A percentile compares a stretch with the other conserved stretches of the same genome.
Evolutionary conservation across 92 coral and sea anemone species (phyloP).

Genomic region (Blastomussa wellsi): DNA sequence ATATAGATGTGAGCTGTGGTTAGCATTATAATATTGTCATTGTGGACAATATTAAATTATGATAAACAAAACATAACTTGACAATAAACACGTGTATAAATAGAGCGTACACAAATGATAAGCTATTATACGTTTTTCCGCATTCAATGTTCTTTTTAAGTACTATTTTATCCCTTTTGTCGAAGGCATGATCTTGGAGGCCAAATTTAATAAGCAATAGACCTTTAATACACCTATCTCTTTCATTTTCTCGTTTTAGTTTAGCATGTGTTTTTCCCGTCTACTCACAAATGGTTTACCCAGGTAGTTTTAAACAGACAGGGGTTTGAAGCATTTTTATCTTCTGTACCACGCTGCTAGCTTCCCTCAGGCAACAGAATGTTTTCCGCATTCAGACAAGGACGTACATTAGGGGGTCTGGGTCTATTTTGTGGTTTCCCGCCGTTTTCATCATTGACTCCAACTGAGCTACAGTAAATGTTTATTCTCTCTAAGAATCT

Average conservation of each 20-base stretch:
- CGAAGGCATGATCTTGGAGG: no score
- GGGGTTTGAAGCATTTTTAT: background rate
- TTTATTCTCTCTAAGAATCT: no score
- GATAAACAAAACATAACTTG: background rate
- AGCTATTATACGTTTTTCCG: background rate
- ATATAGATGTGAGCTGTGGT: background rate
- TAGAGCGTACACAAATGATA: background rate
- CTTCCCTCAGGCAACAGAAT: background rate
- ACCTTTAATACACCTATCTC: no score
- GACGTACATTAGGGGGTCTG: background rate
- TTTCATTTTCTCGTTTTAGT: no score
- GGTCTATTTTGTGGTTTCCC: no score
- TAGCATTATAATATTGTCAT: background rate
- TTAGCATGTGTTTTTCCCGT: no score
- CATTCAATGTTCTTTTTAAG: no score
- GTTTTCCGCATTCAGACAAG: background rate
- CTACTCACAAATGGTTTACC: background rate
- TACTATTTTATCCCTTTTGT: no score
- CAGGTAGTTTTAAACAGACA: background rate
- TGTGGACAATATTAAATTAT: background rate
- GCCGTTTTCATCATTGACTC: no score
- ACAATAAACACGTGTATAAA: background rate
- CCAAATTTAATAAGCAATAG: no score
- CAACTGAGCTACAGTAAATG: background rate
- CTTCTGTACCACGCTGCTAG: background rate